Base-by-base conservation (phyloP, 1,140 invertebrate species). In the Portunus trituberculatus region DNA sequence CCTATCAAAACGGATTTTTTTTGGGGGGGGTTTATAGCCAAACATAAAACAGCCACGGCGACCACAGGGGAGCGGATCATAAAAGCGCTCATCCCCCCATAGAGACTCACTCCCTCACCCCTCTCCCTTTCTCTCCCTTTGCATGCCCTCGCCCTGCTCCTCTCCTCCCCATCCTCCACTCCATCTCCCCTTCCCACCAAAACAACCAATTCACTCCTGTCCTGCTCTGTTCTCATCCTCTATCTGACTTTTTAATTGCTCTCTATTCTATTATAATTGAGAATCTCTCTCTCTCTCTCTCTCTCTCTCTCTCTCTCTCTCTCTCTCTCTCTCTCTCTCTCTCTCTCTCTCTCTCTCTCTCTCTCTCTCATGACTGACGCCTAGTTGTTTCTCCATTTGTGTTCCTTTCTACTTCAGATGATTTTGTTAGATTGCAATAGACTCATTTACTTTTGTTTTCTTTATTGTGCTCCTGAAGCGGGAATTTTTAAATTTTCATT, bases 1-100 rank as follows among this genome's bases (percentile, higher is more conserved):
- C 25, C 67, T 76, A 76, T 76, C 67, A 76, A 76, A 76, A 76
- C 67, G 16, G 67, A 76, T 76, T 76, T 76, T 76, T 76, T 76
- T 59, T 10, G 1, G 39, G 39, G 1, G 1, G 39, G 1, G 1
- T 76, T n/a, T 76, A 76, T n/a, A n/a, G 67, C 67, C 16, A 76
- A 76, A 25, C 67, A 76, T 76, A 76, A 76, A 76, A 76, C 67
- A n/a, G 67, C 20, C 67, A 7, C n/a, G 4, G 67, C 12, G 67
- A 20, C 20, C 67, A 12, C 25, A 76, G n/a, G 67, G 67, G 25
- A 76, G 67, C 67, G 67, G 20, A 8, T 76, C 67, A 76, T 76
- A 76, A 76, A 76, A n/a, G 67, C 67, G 0, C 67, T 20, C 67
- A 25, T n/a, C 67, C 16, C 20, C n/a, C 67, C 67, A 76, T 76